A percentile compares a stretch with the other conserved stretches of the same genome.
These are phyloP conservation scores for Chaenodraco wilsoni DNA, from an alignment of 2,797 vertebrate species.

Conservation along the genomic window DNA sequence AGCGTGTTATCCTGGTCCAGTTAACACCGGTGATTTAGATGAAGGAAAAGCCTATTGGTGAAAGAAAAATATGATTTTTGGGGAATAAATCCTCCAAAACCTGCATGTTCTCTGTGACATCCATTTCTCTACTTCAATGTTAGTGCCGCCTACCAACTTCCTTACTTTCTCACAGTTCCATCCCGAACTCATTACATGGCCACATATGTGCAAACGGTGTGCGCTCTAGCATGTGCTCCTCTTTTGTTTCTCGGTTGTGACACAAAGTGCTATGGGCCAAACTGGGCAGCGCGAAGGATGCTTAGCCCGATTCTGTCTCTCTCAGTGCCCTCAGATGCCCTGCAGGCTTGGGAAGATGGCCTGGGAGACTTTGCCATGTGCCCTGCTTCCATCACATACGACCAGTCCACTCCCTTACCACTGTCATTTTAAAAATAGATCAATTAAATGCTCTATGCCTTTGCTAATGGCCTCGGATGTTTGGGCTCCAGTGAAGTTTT, in stretches of 20 bases:
- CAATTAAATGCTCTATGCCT: constrained; percentile 9
- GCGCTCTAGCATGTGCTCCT: constrained; percentile 72
- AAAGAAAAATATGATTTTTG: constrained; percentile 9
- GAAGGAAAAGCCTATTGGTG: constrained; percentile 39
- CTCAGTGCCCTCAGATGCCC: constrained; percentile 71
- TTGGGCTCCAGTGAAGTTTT: constrained; percentile 35
- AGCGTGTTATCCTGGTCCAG: constrained; percentile 76
- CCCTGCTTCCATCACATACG: constrained; percentile 54
- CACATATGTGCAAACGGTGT: constrained; percentile 55
- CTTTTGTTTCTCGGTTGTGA: constrained; percentile 77
- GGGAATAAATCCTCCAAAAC: background rate
- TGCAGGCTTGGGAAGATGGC: constrained; percentile 62
- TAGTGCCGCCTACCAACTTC: background rate
- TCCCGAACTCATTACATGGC: constrained; percentile 14
- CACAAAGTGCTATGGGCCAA: constrained; percentile 81
- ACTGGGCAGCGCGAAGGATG: constrained; percentile 62
- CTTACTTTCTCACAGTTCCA: constrained; percentile 13
- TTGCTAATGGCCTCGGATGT: constrained; percentile 16
- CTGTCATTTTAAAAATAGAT: constrained; percentile 18
- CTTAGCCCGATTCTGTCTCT: constrained; percentile 79
- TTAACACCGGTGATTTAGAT: constrained; percentile 69
- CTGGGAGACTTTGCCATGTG: constrained; percentile 66
- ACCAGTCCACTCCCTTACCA: constrained; percentile 27
- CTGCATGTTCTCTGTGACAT: constrained; percentile 6
- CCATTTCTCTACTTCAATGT: constrained; percentile 1